Percentiles rank a stretch among this genome's conserved stretches.
Conservation (phyloP, 2,888 invertebrate genomes). For the Ashinkailepas kermadecensis region DNA sequence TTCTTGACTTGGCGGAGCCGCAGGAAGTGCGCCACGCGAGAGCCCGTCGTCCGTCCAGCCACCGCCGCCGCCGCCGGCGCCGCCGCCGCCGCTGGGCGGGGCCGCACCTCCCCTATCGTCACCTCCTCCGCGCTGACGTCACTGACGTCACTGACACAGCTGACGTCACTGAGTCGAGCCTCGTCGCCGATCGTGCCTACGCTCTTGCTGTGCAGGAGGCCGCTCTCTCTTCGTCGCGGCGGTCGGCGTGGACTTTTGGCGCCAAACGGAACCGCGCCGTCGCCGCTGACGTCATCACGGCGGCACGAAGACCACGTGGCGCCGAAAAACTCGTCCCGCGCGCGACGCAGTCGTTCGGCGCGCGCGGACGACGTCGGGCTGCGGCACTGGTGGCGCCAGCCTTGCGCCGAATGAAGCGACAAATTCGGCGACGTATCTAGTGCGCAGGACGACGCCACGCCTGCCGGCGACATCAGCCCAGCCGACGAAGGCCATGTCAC, state of each 20-base stretch:
- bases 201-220: slow-evolving; percentile 1
- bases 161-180: not conserved
- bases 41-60: not conserved
- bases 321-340: slow-evolving; percentile 5
- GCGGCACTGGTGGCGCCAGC: not conserved
- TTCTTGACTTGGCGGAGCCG: not conserved
- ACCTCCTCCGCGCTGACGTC: not conserved
- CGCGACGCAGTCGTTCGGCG: not conserved
- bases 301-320: not conserved
- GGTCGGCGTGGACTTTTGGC: not conserved
- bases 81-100: not conserved
- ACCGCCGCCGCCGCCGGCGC: not conserved
- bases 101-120: not conserved
- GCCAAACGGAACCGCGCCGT: not conserved
- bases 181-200: not conserved
- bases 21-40: not conserved
- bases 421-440: not conserved
- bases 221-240: not conserved
- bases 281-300: not conserved
- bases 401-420: not conserved
- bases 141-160: not conserved
- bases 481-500: not conserved
- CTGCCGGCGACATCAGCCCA: not conserved
- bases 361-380: not conserved
- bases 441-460: not conserved